These are phyloP conservation scores for Ibidorhyncha struthersii DNA, from an alignment of 2,113 vertebrate species.

Conservation along the genomic window DNA sequence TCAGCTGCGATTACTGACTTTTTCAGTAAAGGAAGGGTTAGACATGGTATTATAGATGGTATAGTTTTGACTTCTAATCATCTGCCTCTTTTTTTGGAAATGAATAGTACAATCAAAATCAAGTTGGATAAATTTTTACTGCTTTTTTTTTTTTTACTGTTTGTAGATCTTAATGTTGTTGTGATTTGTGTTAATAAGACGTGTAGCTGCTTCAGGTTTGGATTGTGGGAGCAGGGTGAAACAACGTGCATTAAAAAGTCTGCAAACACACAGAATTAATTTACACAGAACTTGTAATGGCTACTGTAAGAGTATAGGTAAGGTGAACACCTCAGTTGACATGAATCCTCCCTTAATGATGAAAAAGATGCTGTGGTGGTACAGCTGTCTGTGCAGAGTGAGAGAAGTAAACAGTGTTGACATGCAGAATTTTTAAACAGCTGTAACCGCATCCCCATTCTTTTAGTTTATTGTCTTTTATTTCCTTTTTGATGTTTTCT, in stretches of 20 bases:
- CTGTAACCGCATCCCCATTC: background rate
- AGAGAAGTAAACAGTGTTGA: background rate
- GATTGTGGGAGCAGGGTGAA: background rate
- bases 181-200: background rate
- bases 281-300: accelerated
- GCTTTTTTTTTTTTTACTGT: background rate
- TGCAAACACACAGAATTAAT: accelerated
- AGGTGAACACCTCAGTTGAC: background rate
- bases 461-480: background rate
- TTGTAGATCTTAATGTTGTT: background rate
- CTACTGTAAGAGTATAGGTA: background rate
- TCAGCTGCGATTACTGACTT: background rate
- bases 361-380: background rate
- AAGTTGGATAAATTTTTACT: background rate
- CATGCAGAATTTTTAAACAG: background rate
- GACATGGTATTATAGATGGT: background rate
- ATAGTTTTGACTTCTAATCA: background rate
- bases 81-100: background rate
- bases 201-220: background rate
- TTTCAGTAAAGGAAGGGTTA: background rate
- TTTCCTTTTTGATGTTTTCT: background rate
- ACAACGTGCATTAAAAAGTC: background rate
- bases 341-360: background rate
- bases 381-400: background rate
- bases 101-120: background rate